Evolutionary conservation across 2,113 vertebrate species (phyloP), one percentile per base, ranked within the genome.

Genomic region (Poeciliopsis turrubarensis): DNA sequence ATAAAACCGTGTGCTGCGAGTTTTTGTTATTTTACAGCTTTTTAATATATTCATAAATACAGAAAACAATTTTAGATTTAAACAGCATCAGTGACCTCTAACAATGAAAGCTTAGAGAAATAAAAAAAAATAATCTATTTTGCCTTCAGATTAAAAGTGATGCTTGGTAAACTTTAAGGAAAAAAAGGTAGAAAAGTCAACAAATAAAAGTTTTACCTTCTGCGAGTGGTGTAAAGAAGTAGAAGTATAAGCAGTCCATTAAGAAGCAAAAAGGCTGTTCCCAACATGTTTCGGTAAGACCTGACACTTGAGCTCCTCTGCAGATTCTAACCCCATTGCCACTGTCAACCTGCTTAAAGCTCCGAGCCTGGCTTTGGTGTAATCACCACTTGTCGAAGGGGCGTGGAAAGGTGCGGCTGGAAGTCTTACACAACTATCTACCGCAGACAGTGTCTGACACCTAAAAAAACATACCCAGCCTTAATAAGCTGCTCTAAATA

Each of bases 141-240:
- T 31, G 30, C 15, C 31, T 54, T 74, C 7, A 72, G n/a, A 61
- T 44, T 65, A 7, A 51, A 6, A 19, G 6, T 57, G 29, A 25
- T 14, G 30, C 68, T 12, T 37, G 61, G 51, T 26, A 3, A 64
- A 32, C 14, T 6, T 39, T 54, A 51, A 3, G 65, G 2, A 34
- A 60, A 2, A 37, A 72, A 41, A 31, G 62, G 3, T 68, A 4
- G 1, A 60, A 44, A 66, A 34, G 67, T 64, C 8, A 68, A 30
- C 0, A 68, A 15, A 67, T 15, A 41, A 57, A n/a, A 57, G 14
- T 30, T 73, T 94, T 90, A 95, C 94, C 94, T 93, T 44, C 13
- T 89, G 26, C 93, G 86, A 47, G 72, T 81, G 4, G 25, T 81
- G 72, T 7, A 91, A 22, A 91, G 10, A 3, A 91, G 29, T 31